Evolutionary conservation across 53 echinoderm and acorn worm species (phyloP).

Genomic region (Henricia sp.): DNA sequence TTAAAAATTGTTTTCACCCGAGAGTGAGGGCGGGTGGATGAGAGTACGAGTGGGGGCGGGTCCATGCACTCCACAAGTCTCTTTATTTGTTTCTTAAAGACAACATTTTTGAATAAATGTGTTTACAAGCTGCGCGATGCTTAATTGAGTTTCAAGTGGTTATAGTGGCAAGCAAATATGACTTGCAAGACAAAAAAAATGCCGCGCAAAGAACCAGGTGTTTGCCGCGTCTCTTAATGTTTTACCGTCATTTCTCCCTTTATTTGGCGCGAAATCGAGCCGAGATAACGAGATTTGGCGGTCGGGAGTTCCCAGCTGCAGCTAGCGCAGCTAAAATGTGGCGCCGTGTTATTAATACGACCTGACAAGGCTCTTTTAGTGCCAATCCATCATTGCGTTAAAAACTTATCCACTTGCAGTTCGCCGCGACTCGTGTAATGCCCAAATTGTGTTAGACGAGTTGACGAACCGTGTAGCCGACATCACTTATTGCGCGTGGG

Average conservation of each 20-base stretch:
- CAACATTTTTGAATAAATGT: too few relatives aligned
- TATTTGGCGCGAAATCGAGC: not conserved
- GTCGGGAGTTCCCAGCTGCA: not conserved
- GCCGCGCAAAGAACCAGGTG: conserved; percentile 15
- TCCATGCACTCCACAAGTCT: too few relatives aligned
- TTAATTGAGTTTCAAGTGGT: too few relatives aligned
- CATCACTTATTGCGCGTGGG: too few relatives aligned
- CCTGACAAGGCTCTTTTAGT: conserved; percentile 20
- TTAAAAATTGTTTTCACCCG: too few relatives aligned
- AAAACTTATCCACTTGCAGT: not conserved
- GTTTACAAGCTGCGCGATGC: too few relatives aligned
- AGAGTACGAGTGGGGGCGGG: too few relatives aligned
- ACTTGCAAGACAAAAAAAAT: too few relatives aligned
- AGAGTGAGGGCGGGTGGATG: too few relatives aligned
- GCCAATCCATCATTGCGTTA: conserved; percentile 12
- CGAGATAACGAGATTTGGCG: not conserved
- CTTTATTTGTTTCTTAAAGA: too few relatives aligned
- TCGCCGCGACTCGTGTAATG: not conserved
- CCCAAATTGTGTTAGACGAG: conserved; percentile 14
- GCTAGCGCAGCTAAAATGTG: not conserved
- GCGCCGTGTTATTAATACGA: not conserved
- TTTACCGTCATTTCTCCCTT: not conserved
- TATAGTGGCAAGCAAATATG: too few relatives aligned
- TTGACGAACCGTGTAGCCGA: not conserved
- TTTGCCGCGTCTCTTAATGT: not conserved